phyloP scores from a whole-genome alignment of 2,888 invertebrate species.

The Cheiracanthium punctorium region DNA sequence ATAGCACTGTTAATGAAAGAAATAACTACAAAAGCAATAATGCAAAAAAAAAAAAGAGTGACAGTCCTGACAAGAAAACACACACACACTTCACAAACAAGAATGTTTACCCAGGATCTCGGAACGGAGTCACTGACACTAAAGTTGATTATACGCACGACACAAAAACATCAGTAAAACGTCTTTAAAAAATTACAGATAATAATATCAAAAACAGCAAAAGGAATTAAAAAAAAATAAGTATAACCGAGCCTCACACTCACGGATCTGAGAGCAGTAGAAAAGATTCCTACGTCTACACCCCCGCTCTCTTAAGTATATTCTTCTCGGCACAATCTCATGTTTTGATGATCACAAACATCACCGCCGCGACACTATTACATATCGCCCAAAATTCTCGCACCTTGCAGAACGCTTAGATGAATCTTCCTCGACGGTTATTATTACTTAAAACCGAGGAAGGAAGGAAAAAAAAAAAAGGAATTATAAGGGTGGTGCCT shows the following conservation, averaged over 20 bases:
- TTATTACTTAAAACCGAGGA: constrained; percentile 42
- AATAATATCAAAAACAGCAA: not conserved
- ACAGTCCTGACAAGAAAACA: too few relatives aligned
- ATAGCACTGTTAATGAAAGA: too few relatives aligned
- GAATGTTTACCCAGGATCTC: too few relatives aligned
- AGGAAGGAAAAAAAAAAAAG: constrained; percentile 15
- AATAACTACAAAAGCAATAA: too few relatives aligned
- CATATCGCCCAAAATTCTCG: constrained; percentile 30
- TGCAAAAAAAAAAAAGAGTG: too few relatives aligned
- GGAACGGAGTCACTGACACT: not conserved
- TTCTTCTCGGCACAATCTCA: not conserved
- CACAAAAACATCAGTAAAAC: not conserved
- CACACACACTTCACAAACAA: too few relatives aligned
- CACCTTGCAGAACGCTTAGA: constrained; percentile 12
- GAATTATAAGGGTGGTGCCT: constrained; percentile 56
- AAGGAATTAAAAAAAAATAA: not conserved
- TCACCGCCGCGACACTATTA: not conserved
- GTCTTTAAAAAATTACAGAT: too few relatives aligned
- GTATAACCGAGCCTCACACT: not conserved
- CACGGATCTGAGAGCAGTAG: not conserved
- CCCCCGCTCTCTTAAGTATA: not conserved
- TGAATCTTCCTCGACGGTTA: constrained; percentile 22
- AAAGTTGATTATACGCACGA: not conserved
- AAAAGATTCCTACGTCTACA: not conserved
- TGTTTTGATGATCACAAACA: not conserved